Percentiles rank a stretch among this genome's conserved stretches.
These are phyloP conservation scores for Hippocampus zosterae DNA, from an alignment of 2,113 vertebrate species.

Conservation along the genomic window DNA sequence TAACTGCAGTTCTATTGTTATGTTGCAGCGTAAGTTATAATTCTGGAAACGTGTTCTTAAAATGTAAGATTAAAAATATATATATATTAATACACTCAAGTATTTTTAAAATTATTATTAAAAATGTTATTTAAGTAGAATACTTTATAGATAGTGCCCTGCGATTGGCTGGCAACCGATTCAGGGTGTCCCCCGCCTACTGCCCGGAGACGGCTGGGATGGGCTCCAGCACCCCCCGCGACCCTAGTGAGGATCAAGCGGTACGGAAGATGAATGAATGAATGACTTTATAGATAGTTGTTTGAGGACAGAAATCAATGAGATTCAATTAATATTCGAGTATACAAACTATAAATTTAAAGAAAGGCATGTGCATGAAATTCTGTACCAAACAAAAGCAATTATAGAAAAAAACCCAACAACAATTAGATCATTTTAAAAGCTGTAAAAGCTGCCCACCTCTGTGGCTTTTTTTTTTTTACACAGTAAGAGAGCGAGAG, in stretches of 20 bases:
- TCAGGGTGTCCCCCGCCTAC: too few relatives aligned
- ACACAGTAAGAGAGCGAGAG: constrained; percentile 69
- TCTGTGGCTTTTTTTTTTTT: constrained; percentile 74
- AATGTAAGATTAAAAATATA: too few relatives aligned
- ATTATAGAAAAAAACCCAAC: constrained; percentile 21
- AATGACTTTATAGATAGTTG: too few relatives aligned
- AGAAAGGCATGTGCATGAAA: not conserved
- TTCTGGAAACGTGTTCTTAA: too few relatives aligned
- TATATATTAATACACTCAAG: too few relatives aligned
- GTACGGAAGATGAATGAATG: too few relatives aligned
- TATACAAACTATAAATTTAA: not conserved
- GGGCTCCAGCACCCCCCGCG: too few relatives aligned
- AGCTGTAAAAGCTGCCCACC: constrained; percentile 38
- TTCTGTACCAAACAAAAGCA: not conserved
- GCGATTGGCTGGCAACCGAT: too few relatives aligned
- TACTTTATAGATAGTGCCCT: not conserved
- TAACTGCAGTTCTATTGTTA: not conserved
- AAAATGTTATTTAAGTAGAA: not conserved
- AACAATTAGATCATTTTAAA: constrained; percentile 23
- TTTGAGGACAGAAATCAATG: not conserved
- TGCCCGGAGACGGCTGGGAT: too few relatives aligned
- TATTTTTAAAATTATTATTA: not conserved
- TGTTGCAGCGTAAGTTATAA: too few relatives aligned
- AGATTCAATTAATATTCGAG: not conserved
- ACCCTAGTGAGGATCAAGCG: too few relatives aligned